Conservation (phyloP, 2,113 vertebrate species). For the Sinocyclocheilus anophthalmus region DNA sequence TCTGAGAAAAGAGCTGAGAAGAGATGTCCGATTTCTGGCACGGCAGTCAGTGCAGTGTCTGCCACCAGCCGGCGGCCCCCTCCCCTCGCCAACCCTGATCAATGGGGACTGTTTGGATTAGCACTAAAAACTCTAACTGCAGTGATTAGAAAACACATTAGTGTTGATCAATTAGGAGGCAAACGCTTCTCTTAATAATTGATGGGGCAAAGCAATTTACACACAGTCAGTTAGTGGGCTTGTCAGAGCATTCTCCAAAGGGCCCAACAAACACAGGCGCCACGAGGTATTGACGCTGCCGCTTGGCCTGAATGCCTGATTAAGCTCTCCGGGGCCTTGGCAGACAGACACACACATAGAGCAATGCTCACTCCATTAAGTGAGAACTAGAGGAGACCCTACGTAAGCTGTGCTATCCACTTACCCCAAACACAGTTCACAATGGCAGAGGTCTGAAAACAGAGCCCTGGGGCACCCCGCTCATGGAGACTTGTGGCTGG, state of each 20-base stretch:
- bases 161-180: constrained; percentile 97
- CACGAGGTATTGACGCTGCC: constrained; percentile 89
- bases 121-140: constrained; percentile 97
- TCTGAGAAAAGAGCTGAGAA: constrained; percentile 56
- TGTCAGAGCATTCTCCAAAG: constrained; percentile 87
- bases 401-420: constrained; percentile 81
- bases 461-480: constrained; percentile 43
- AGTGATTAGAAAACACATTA: constrained; percentile 99
- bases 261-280: constrained; percentile 91
- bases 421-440: constrained; percentile 69
- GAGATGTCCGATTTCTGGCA: constrained; percentile 59
- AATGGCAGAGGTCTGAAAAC: constrained; percentile 46
- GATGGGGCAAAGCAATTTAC: constrained; percentile 87
- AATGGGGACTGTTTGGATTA: constrained; percentile 95
- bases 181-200: constrained; percentile 99
- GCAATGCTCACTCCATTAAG: constrained; percentile 83
- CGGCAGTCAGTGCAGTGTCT: constrained; percentile 58
- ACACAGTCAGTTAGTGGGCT: constrained; percentile 86
- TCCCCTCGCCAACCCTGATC: constrained; percentile 79
- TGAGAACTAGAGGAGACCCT: constrained; percentile 84
- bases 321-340: constrained; percentile 89
- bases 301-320: constrained; percentile 93
- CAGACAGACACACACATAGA: constrained; percentile 66
- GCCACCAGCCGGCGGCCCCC: constrained; percentile 70
- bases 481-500: constrained; percentile 32